Percentiles rank a stretch among this genome's conserved stretches.
Conservation (phyloP, 2,113 vertebrate genomes). For the Geothlypis trichas region DNA sequence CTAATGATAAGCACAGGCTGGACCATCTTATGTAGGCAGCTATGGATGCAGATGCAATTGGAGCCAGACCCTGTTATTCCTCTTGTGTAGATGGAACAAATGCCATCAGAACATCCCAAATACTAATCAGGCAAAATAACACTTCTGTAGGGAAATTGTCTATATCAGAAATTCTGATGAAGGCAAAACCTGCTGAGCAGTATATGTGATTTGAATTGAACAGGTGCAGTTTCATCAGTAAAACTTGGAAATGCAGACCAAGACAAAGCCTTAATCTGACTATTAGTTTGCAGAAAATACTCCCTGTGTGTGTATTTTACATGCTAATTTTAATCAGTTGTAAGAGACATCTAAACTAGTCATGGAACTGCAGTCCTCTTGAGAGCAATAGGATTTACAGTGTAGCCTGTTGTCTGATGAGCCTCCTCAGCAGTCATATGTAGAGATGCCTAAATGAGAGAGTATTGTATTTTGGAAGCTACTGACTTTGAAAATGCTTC, state of each 20-base stretch:
- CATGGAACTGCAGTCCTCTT: background rate
- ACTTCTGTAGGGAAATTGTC: background rate
- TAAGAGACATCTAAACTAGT: background rate
- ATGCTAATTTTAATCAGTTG: slow-evolving; percentile 38
- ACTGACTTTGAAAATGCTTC: background rate
- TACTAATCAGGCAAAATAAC: background rate
- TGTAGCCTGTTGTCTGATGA: background rate
- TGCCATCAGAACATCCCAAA: background rate
- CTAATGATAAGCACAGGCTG: background rate
- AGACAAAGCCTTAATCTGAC: background rate
- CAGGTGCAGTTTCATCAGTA: background rate
- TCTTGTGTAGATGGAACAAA: background rate
- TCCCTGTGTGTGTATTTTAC: slow-evolving; percentile 4
- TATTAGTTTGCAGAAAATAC: background rate
- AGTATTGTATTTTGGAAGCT: background rate
- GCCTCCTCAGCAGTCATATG: background rate
- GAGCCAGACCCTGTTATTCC: background rate
- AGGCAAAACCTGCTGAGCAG: slow-evolving; percentile 11
- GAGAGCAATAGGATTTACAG: slow-evolving; percentile 6
- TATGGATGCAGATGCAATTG: background rate
- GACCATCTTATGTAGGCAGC: background rate
- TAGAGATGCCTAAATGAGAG: background rate
- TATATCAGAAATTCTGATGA: background rate
- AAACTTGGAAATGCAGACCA: background rate
- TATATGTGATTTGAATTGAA: background rate